These are phyloP conservation scores for Daubentonia madagascariensis DNA, from an alignment of 2,113 vertebrate species.

Conservation along the genomic window DNA sequence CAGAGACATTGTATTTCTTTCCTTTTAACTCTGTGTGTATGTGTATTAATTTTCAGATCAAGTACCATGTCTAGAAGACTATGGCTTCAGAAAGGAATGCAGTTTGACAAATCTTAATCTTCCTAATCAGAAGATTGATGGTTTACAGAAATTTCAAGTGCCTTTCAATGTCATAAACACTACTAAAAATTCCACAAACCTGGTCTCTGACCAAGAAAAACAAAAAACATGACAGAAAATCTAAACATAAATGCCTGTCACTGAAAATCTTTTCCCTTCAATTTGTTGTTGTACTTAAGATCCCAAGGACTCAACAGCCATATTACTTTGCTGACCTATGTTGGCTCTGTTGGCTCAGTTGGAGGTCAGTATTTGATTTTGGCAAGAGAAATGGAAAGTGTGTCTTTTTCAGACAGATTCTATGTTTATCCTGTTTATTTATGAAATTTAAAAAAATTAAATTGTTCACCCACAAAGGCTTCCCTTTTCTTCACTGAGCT, in stretches of 20 bases:
- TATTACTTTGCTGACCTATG: constrained; percentile 37
- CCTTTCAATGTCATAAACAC: constrained; percentile 58
- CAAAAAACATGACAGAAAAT: constrained; percentile 54
- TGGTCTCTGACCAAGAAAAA: constrained; percentile 57
- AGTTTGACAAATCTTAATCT: constrained; percentile 49
- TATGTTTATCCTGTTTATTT: constrained; percentile 73
- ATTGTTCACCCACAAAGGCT: constrained; percentile 28
- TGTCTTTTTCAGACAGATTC: constrained; percentile 67
- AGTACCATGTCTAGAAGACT: background rate
- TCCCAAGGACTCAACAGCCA: background rate
- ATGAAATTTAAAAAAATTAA: constrained; percentile 25
- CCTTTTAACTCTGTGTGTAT: background rate
- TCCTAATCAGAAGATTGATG: constrained; percentile 39
- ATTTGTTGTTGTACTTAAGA: constrained; percentile 25
- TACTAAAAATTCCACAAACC: constrained; percentile 56
- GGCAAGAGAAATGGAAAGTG: constrained; percentile 75
- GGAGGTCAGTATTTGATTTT: constrained; percentile 60
- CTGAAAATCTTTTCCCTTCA: constrained; percentile 45
- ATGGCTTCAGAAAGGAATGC: constrained; percentile 2
- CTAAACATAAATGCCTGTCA: constrained; percentile 49
- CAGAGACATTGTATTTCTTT: background rate
- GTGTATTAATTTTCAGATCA: constrained; percentile 1
- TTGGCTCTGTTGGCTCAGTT: background rate
- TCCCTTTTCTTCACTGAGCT: constrained; percentile 42
- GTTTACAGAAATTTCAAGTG: constrained; percentile 52